Conservation (phyloP, 92 coral and sea anemone species). For the Phymanthus crucifer region DNA sequence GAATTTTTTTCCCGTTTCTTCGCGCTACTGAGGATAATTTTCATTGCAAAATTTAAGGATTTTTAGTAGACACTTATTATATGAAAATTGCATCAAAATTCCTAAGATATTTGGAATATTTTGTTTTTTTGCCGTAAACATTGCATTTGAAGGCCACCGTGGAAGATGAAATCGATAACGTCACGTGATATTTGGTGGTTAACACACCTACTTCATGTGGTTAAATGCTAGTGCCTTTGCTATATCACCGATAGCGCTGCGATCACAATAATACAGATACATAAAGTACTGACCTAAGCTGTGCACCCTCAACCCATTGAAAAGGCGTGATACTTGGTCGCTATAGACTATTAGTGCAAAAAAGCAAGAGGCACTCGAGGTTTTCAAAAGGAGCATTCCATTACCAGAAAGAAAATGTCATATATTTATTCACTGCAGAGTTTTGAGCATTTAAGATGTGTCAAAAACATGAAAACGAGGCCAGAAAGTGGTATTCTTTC, state of each 20-base stretch:
- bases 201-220: not conserved
- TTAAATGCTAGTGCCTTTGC: not conserved
- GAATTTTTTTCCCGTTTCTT: too few relatives aligned
- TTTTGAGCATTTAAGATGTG: too few relatives aligned
- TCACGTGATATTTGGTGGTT: not conserved
- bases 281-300: not conserved
- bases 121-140: not conserved
- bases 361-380: too few relatives aligned
- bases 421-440: too few relatives aligned
- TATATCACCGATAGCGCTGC: not conserved
- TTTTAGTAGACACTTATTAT: not conserved
- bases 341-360: not conserved
- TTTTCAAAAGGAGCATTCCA: too few relatives aligned
- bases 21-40: too few relatives aligned
- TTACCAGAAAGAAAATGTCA: too few relatives aligned
- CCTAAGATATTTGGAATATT: constrained; percentile 3
- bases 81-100: not conserved
- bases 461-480: too few relatives aligned
- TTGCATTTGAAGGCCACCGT: constrained; percentile 9
- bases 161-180: constrained; percentile 2
- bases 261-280: not conserved
- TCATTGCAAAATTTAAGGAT: not conserved
- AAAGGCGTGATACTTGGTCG: not conserved
- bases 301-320: too few relatives aligned
- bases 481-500: too few relatives aligned